Conservation (phyloP, 2,113 vertebrate genomes). For the Myotis lucifugus region DNA sequence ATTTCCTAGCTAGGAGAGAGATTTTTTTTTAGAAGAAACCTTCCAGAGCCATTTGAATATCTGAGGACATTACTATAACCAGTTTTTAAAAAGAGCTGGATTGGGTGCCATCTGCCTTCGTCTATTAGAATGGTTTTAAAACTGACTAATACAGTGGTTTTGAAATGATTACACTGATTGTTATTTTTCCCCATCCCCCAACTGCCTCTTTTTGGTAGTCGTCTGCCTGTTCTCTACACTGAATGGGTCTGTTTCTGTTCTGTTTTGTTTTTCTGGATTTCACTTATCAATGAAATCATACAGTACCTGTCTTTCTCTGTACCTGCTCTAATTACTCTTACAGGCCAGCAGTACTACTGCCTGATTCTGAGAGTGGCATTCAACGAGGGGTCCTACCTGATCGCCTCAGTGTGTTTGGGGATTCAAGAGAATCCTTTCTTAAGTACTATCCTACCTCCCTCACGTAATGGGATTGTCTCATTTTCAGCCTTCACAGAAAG, state of each 20-base stretch:
- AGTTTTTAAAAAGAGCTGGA: not conserved
- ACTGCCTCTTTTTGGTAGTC: not conserved
- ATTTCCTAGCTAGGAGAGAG: not conserved
- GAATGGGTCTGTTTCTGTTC: not conserved
- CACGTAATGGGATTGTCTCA: not conserved
- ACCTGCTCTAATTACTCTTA: not conserved
- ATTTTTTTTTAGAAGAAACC: slow-evolving; percentile 22
- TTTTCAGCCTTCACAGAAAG: slow-evolving; percentile 4
- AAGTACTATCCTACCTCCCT: not conserved
- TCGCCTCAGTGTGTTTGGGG: not conserved
- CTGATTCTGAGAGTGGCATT: slow-evolving; percentile 32
- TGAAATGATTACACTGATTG: not conserved
- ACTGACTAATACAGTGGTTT: not conserved
- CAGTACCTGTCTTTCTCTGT: not conserved
- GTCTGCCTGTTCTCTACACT: not conserved
- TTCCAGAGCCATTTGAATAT: not conserved
- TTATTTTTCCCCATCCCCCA: not conserved
- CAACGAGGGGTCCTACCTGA: not conserved
- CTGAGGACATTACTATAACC: not conserved
- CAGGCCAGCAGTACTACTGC: not conserved
- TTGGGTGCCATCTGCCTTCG: not conserved
- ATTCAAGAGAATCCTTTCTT: slow-evolving; percentile 10
- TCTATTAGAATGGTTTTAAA: not conserved
- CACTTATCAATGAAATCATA: not conserved
- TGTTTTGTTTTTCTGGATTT: not conserved